A percentile compares a stretch with the other conserved stretches of the same genome.
phyloP scores from a whole-genome alignment of 2,888 invertebrate species.

The Coronaproctus castanopsis region DNA sequence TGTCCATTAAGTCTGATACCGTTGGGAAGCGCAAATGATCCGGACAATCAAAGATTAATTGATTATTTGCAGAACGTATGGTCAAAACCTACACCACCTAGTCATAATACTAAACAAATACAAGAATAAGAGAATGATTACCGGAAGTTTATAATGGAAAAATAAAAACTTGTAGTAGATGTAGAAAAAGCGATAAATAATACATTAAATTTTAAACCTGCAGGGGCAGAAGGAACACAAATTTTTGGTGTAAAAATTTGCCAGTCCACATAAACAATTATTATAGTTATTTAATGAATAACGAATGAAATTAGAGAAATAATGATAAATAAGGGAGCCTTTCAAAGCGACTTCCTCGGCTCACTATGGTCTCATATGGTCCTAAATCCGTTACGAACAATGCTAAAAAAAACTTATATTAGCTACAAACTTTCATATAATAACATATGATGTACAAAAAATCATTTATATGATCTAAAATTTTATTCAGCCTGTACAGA shows the following conservation, averaged over 20 bases:
- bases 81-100: background rate
- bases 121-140: background rate
- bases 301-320: background rate
- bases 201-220: background rate
- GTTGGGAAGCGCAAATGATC: too few species aligned
- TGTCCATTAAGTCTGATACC: too few species aligned
- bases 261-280: background rate
- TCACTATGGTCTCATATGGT: background rate
- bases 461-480: background rate
- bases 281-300: background rate
- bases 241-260: background rate
- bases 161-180: background rate
- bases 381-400: background rate
- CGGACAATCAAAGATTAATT: background rate
- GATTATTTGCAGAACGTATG: background rate
- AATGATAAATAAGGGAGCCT: background rate
- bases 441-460: background rate
- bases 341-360: background rate
- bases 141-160: background rate
- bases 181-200: background rate
- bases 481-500: background rate
- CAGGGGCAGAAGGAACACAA: background rate
- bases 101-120: background rate
- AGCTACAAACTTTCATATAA: background rate
- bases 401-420: background rate